These are phyloP conservation scores for Arenaria interpres DNA, from an alignment of 2,113 vertebrate species.

Conservation along the genomic window DNA sequence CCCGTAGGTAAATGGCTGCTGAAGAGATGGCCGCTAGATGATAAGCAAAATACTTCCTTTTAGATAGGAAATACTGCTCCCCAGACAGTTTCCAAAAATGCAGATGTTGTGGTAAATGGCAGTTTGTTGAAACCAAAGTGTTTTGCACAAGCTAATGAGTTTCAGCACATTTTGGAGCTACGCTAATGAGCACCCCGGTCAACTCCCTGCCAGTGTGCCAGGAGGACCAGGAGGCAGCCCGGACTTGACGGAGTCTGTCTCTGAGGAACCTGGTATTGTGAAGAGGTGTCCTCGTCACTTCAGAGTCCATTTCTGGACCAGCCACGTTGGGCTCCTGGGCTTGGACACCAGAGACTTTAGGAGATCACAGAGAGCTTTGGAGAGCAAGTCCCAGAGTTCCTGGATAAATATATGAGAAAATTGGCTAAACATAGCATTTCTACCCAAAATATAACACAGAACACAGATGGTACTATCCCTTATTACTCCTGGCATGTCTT, in stretches of 20 bases:
- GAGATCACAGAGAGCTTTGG: not conserved
- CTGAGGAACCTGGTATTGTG: not conserved
- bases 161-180: not conserved
- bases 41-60: not conserved
- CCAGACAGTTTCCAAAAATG: not conserved
- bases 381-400: not conserved
- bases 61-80: not conserved
- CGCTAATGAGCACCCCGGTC: not conserved
- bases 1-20: rapidly evolving
- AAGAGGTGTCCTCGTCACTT: rapidly evolving
- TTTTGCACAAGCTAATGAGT: not conserved
- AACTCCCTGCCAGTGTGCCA: not conserved
- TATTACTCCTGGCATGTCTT: not conserved
- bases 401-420: not conserved
- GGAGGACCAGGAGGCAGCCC: not conserved
- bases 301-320: not conserved
- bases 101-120: not conserved
- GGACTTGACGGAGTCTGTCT: not conserved
- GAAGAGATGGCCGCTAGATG: not conserved
- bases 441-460: not conserved
- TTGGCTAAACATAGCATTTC: not conserved
- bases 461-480: not conserved
- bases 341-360: not conserved
- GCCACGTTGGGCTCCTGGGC: rapidly evolving
- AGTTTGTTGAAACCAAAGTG: not conserved